phyloP scores from a whole-genome alignment of 92 coral and sea anemone species.

The Plumapathes pennacea region DNA sequence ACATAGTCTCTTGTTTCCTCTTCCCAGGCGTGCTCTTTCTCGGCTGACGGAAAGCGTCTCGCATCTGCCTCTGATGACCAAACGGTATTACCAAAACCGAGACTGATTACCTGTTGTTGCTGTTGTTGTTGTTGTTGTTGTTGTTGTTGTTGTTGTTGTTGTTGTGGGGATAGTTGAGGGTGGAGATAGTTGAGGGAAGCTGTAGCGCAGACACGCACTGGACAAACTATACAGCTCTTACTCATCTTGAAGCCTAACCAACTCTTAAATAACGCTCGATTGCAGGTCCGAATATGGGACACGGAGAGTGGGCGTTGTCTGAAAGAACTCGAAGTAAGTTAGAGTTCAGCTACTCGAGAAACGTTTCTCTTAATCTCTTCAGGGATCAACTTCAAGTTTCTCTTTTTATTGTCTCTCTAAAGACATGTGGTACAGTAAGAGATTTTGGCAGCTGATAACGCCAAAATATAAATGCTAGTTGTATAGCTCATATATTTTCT shows the following conservation, averaged over 20 bases:
- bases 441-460: no score
- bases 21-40: conserved; percentile 81
- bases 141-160: neutral
- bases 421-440: neutral
- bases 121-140: neutral
- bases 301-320: conserved; percentile 70
- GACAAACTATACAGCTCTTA: no score
- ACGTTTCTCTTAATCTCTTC: neutral
- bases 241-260: neutral
- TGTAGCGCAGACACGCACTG: no score
- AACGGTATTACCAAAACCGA: conserved; percentile 49
- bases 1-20: neutral
- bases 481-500: no score
- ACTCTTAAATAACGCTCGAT: neutral
- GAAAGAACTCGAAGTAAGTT: conserved; percentile 83
- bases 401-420: no score
- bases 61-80: conserved; percentile 99
- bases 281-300: conserved; percentile 94
- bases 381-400: no score
- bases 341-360: neutral
- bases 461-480: no score
- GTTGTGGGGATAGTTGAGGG: no score
- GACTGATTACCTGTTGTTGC: neutral
- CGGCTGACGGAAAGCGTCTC: conserved; percentile 78
- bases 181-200: no score